These are phyloP conservation scores for Lucifuga dentata DNA, from an alignment of 2,113 vertebrate species.

Conservation along the genomic window DNA sequence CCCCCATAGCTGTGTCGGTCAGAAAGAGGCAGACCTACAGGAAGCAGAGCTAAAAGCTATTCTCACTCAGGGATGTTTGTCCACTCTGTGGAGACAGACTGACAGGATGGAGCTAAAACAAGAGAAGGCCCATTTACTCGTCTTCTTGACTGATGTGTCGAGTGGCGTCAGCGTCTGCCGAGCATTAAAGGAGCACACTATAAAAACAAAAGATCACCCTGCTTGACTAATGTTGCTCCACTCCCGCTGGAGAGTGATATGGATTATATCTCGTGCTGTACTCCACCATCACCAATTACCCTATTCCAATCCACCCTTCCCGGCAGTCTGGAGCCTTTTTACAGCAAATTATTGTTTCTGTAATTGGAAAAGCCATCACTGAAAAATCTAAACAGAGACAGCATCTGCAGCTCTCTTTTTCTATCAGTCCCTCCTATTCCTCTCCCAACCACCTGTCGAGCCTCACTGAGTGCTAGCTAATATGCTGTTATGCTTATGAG, in stretches of 20 bases:
- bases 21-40: not conserved
- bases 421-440: constrained; percentile 32
- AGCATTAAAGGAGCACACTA: constrained; percentile 42
- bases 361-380: constrained; percentile 72
- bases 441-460: constrained; percentile 59
- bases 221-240: constrained; percentile 60
- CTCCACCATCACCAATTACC: constrained; percentile 49
- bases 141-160: constrained; percentile 57
- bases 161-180: constrained; percentile 44
- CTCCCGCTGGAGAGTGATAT: constrained; percentile 55
- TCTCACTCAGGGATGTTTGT: constrained; percentile 33
- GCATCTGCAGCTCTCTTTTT: constrained; percentile 66
- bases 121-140: constrained; percentile 45
- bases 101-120: constrained; percentile 29
- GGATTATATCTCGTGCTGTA: constrained; percentile 54
- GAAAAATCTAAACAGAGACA: constrained; percentile 63
- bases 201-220: constrained; percentile 62
- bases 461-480: constrained; percentile 61
- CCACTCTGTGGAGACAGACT: constrained; percentile 35
- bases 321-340: constrained; percentile 63
- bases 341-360: constrained; percentile 74
- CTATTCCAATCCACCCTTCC: constrained; percentile 45
- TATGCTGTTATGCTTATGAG: constrained; percentile 58
- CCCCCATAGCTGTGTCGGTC: too few species aligned
- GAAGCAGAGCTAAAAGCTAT: not conserved